phyloP scores from a whole-genome alignment of 1,140 invertebrate genomes.

The Trichonephila inaurata region DNA sequence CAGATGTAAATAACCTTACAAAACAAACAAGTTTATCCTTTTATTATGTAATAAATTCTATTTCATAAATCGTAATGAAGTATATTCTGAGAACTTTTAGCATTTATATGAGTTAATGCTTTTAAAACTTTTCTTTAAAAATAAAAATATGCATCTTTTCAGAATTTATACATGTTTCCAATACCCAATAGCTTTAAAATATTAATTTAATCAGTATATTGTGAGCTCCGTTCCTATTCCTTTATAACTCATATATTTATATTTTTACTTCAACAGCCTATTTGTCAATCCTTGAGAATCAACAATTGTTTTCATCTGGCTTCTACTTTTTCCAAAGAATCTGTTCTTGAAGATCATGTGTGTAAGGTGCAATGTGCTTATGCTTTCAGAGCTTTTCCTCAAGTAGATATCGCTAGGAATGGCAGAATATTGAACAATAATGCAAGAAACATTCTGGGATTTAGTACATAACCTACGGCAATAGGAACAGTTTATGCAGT shows the following conservation, averaged over 20 bases:
- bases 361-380: constrained; percentile 93
- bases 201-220: too few species aligned
- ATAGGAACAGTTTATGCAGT: not conserved
- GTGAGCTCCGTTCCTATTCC: too few species aligned
- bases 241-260: not conserved
- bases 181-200: too few species aligned
- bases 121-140: too few species aligned
- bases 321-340: constrained; percentile 90
- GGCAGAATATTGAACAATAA: not conserved
- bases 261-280: constrained; percentile 84
- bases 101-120: too few species aligned
- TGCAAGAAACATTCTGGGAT: constrained; percentile 49
- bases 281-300: constrained; percentile 93
- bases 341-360: constrained; percentile 91
- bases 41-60: not conserved
- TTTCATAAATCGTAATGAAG: not conserved
- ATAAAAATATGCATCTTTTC: too few species aligned
- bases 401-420: constrained; percentile 71
- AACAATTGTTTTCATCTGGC: constrained; percentile 92
- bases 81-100: too few species aligned
- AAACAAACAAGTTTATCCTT: too few species aligned
- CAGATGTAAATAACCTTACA: too few species aligned
- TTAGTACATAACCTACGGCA: constrained; percentile 55
- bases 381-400: constrained; percentile 80
- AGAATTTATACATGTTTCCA: too few species aligned